A percentile compares a stretch with the other conserved stretches of the same genome.
These are phyloP conservation scores for Syrrhaptes paradoxus DNA, from an alignment of 2,113 vertebrate species.

Conservation along the genomic window DNA sequence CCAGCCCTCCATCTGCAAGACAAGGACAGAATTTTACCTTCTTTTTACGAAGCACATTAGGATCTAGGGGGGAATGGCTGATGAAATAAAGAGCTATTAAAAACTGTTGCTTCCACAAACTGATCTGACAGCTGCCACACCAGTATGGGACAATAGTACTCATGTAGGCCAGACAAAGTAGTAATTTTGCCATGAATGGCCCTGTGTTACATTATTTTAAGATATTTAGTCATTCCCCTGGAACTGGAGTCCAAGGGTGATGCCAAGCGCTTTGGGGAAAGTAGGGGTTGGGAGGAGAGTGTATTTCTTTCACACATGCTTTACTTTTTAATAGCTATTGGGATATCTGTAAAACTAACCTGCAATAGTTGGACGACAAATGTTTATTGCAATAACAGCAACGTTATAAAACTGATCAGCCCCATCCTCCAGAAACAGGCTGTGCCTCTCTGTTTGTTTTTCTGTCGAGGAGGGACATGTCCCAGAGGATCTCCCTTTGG, in stretches of 20 bases:
- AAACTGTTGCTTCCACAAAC: not conserved
- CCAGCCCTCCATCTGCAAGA: not conserved
- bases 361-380: constrained; percentile 28
- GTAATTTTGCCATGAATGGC: not conserved
- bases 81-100: not conserved
- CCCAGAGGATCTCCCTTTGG: constrained; percentile 72
- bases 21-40: not conserved
- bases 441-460: constrained; percentile 66
- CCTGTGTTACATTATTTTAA: not conserved
- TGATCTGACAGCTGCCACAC: not conserved
- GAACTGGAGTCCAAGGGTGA: not conserved
- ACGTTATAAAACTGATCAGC: constrained; percentile 63
- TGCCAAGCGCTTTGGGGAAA: not conserved
- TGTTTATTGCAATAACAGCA: constrained; percentile 65
- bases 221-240: not conserved
- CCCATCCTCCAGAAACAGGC: constrained; percentile 49
- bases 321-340: constrained; percentile 48
- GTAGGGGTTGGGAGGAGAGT: not conserved
- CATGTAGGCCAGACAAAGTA: not conserved
- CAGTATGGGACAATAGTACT: not conserved
- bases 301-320: not conserved
- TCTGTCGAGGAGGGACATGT: constrained; percentile 55
- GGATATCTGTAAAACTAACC: constrained; percentile 34
- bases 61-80: not conserved
- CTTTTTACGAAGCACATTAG: not conserved